Evolutionary conservation across 2,113 vertebrate species (phyloP), one percentile per base, ranked within the genome.

Genomic region (Jaculus jaculus): DNA sequence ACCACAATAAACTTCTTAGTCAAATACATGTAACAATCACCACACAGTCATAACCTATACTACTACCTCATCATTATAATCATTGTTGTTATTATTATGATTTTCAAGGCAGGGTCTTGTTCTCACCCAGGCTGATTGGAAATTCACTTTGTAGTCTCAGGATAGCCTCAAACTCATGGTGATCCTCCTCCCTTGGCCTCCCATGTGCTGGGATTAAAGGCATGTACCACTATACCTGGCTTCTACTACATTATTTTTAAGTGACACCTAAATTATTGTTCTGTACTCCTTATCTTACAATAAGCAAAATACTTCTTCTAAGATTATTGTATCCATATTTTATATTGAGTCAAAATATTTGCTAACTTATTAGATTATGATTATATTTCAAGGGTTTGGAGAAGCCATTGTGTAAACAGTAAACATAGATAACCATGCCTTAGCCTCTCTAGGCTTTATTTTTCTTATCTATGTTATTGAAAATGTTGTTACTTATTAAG

Each of bases 211-310:
- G 42, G 42, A 47, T 47, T 47, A 47, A 47, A 47, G 42, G 42
- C 42, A 47, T 47, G 42, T 8, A 47, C 42, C 42, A 47, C 42
- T 8, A 47, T 8, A 47, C 42, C 42, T 47, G 42, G 42, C 42
- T 47, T 47, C 42, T 47, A 54, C 54, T 54, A 54, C 54, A 54
- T 54, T 13, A 54, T 54, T 86, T 91, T 93, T 60, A 82, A 75
- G 66, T n/a, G 61, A 42, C 10, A 91, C 17, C 72, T 66, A 93
- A 84, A 87, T 93, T 21, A 42, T 89, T 74, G 58, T 28, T 32
- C 34, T 61, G 7, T 65, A 20, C 10, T 0, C 20, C 32, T 65
- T 74, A 80, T n/a, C 18, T 89, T 3, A 32, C 34, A 89, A 65
- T 15, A 39, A 92, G 81, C 0, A 61, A 51, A n/a, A 74, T 47